Conservation (phyloP, 1,140 invertebrate species). For the Mercenaria mercenaria region DNA sequence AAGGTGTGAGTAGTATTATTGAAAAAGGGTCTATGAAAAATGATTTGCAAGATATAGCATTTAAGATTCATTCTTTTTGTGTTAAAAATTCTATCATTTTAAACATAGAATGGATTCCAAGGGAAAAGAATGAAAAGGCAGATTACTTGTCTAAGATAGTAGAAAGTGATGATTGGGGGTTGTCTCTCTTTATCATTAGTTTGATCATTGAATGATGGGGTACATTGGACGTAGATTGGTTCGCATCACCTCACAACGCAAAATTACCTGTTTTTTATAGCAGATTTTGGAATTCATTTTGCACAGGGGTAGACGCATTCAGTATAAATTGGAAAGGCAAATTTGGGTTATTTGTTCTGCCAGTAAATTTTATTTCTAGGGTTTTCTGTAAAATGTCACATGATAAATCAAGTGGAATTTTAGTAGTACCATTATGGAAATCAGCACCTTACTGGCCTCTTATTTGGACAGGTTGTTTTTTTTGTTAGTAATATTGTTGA, state of each 20-base stretch:
- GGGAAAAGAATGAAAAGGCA: neutral
- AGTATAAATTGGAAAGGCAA: neutral
- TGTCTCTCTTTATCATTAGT: neutral
- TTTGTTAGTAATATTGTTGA: neutral
- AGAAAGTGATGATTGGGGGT: slow-evolving; percentile 14
- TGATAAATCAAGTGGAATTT: neutral
- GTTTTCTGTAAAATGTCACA: neutral
- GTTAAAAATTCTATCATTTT: neutral
- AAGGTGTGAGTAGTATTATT: neutral
- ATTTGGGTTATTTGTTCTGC: neutral
- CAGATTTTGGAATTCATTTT: slow-evolving; percentile 7
- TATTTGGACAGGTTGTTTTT: neutral
- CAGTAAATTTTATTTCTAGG: neutral
- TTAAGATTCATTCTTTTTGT: neutral
- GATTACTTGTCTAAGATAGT: slow-evolving; percentile 36
- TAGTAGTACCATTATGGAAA: neutral
- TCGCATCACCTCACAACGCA: slow-evolving; percentile 3
- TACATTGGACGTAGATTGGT: neutral
- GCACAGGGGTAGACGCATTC: slow-evolving; percentile 1
- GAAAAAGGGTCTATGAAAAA: slow-evolving; percentile 22
- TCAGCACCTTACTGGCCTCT: neutral
- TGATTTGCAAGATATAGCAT: neutral
- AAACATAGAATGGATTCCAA: slow-evolving; percentile 21
- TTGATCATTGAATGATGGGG: neutral
- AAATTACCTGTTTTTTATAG: slow-evolving; percentile 6